Percentiles rank a stretch among this genome's conserved stretches.
Conservation (phyloP, 2,888 invertebrate species). For the Leucophora obtusa region DNA sequence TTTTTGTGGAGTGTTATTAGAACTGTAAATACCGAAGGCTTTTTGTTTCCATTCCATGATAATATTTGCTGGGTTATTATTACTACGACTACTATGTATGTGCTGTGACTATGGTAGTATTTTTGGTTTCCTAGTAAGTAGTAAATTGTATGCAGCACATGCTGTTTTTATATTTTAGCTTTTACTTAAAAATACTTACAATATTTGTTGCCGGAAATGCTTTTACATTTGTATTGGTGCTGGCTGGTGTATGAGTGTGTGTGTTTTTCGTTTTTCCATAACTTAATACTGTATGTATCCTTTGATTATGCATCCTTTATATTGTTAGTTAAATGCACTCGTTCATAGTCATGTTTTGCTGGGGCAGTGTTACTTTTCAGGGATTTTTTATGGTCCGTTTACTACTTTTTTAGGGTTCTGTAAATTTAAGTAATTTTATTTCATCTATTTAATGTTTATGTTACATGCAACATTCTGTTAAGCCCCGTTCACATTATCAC, state of each 20-base stretch:
- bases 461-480: conserved; percentile 49
- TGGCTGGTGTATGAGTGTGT: neutral
- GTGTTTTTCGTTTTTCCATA: neutral
- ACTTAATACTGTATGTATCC: conserved; percentile 7
- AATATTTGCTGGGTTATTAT: neutral
- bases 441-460: conserved; percentile 33
- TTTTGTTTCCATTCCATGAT: no score
- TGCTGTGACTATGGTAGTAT: conserved; percentile 6
- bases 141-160: conserved; percentile 48
- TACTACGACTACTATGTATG: conserved; percentile 8
- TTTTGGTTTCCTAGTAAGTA: conserved; percentile 43
- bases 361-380: conserved; percentile 59
- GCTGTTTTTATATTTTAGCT: conserved; percentile 33
- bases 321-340: conserved; percentile 40
- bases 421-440: conserved; percentile 3
- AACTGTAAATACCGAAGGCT: no score
- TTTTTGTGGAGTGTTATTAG: no score
- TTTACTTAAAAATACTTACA: conserved; percentile 42
- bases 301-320: conserved; percentile 42
- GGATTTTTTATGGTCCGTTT: conserved; percentile 42
- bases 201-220: conserved; percentile 52
- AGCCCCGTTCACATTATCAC: no score
- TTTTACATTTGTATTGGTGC: conserved; percentile 32
- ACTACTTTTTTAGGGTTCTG: neutral
- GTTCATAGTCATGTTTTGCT: conserved; percentile 41